A percentile compares a stretch with the other conserved stretches of the same genome.
These are phyloP conservation scores for Bergia sp. DNA, from an alignment of 92 coral and sea anemone species.

Conservation along the genomic window DNA sequence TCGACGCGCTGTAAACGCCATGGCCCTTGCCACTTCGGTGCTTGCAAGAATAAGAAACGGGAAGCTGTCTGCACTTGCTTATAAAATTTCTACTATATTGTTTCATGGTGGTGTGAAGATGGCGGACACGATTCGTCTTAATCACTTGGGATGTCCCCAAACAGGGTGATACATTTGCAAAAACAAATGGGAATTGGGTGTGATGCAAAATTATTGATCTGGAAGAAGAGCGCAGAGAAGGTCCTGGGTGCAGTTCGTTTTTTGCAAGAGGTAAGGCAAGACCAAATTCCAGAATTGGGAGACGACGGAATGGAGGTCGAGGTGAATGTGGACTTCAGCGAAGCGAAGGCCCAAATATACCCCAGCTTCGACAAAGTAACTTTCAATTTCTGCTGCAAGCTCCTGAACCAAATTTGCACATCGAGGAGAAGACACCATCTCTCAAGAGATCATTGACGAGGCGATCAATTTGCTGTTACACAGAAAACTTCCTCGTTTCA, in stretches of 20 bases:
- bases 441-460: not conserved
- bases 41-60: conserved; percentile 42
- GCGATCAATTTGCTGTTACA: not conserved
- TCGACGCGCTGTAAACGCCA: conserved; percentile 29
- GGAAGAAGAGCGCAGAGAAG: conserved; percentile 32
- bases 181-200: conserved; percentile 37
- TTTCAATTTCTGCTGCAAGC: not conserved
- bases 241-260: conserved; percentile 18
- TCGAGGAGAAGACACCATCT: conserved; percentile 5
- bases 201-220: conserved; percentile 31
- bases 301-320: conserved; percentile 41
- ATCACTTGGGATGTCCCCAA: conserved; percentile 46
- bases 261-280: conserved; percentile 20
- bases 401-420: not conserved
- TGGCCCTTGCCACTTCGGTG: conserved; percentile 41
- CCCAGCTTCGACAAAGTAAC: not conserved
- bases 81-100: conserved; percentile 29
- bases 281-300: conserved; percentile 20
- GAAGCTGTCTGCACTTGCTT: conserved; percentile 42
- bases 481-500: not conserved
- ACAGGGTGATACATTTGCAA: conserved; percentile 10
- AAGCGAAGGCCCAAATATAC: conserved; percentile 8
- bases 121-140: conserved; percentile 37
- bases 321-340: conserved; percentile 28
- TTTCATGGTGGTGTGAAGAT: conserved; percentile 35